Percentiles rank a stretch among this genome's conserved stretches.
phyloP scores from a whole-genome alignment of 2,888 invertebrate species.

The Drosophila macrospina region DNA sequence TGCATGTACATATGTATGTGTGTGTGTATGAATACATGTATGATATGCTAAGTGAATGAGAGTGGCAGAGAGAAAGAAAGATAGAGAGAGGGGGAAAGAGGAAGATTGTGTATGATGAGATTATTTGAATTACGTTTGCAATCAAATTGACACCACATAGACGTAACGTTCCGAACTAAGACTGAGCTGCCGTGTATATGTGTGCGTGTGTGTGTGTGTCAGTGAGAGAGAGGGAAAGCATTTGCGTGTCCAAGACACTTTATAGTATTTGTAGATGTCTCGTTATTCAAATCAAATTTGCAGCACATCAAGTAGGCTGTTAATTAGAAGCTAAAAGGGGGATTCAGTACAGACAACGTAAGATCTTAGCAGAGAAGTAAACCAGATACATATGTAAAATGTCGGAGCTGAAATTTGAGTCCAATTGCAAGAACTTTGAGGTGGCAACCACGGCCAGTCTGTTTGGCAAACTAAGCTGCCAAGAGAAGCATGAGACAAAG shows the following conservation, averaged over 20 bases:
- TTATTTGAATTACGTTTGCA: conserved; percentile 81
- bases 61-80: background rate
- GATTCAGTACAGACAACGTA: background rate
- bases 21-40: background rate
- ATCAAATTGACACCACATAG: conserved; percentile 76
- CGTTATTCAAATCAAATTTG: conserved; percentile 28
- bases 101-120: conserved; percentile 72
- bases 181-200: no score
- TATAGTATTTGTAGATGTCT: background rate
- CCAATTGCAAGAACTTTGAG: conserved; percentile 2
- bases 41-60: background rate
- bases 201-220: background rate
- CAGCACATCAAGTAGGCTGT: conserved; percentile 59
- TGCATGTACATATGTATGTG: conserved; percentile 4
- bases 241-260: background rate
- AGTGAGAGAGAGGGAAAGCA: background rate
- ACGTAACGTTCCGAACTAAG: no score
- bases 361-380: background rate
- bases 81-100: conserved; percentile 23
- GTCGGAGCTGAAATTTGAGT: conserved; percentile 42
- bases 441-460: background rate
- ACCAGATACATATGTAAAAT: conserved; percentile 29
- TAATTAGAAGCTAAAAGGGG: conserved; percentile 24
- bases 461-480: conserved; percentile 8
- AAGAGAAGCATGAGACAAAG: background rate